Percentiles rank a stretch among this genome's conserved stretches.
phyloP scores from a whole-genome alignment of 2,888 invertebrate species.

The Marasmarcha lunaedactyla region DNA sequence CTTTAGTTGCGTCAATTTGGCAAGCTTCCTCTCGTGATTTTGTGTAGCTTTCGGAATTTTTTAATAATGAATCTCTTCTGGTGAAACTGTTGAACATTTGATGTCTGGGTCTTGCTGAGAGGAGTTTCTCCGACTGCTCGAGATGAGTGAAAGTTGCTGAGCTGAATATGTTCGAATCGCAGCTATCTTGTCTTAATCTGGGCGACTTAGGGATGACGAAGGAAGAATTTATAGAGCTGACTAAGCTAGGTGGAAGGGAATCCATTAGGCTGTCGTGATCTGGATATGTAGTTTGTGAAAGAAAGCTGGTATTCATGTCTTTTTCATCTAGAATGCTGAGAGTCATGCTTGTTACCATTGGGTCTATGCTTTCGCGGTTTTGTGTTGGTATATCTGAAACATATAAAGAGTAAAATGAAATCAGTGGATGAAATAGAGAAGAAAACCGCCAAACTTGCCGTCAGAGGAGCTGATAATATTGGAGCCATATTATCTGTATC shows the following conservation, averaged over 20 bases:
- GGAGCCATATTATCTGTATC: no score
- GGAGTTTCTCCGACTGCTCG: conserved; percentile 49
- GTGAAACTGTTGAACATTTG: conserved; percentile 42
- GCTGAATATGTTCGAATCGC: conserved; percentile 51
- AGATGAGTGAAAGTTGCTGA: conserved; percentile 57
- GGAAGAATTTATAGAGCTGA: conserved; percentile 58
- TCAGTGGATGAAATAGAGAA: not conserved
- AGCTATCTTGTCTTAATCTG: conserved; percentile 30
- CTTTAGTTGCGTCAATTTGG: conserved; percentile 47
- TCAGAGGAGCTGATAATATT: no score
- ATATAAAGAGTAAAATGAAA: conserved; percentile 1
- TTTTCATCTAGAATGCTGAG: conserved; percentile 62
- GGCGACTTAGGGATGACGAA: conserved; percentile 43
- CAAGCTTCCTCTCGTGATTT: conserved; percentile 51
- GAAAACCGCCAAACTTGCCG: not conserved
- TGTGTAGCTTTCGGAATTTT: conserved; percentile 51
- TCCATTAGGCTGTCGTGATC: conserved; percentile 60
- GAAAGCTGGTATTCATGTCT: conserved; percentile 65
- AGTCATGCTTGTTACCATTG: conserved; percentile 63
- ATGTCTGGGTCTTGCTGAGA: conserved; percentile 44
- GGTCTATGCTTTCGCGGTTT: conserved; percentile 53
- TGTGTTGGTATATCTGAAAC: conserved; percentile 36
- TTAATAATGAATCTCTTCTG: conserved; percentile 37
- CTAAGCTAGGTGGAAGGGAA: conserved; percentile 55
- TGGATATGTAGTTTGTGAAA: conserved; percentile 59